A percentile compares a stretch with the other conserved stretches of the same genome.
These are phyloP conservation scores for Psittacara wagleri DNA, from an alignment of 2,113 vertebrate genomes.

Conservation along the genomic window DNA sequence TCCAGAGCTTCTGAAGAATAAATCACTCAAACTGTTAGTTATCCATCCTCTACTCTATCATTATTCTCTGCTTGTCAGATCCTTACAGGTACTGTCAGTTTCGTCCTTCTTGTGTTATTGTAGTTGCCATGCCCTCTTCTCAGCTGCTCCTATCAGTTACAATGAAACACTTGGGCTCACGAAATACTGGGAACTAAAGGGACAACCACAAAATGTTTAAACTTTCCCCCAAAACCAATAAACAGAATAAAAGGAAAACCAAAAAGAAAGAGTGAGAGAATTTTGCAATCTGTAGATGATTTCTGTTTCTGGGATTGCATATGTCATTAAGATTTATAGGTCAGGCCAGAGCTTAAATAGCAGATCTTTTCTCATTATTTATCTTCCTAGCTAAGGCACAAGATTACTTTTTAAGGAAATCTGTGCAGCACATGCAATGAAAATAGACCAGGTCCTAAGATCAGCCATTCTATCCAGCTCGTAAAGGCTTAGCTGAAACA, in stretches of 20 bases:
- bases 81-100: conserved; percentile 13
- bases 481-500: background rate
- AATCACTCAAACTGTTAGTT: conserved; percentile 51
- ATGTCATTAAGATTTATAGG: conserved; percentile 49
- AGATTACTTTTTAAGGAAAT: conserved; percentile 60
- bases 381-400: conserved; percentile 31
- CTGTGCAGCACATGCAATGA: conserved; percentile 24
- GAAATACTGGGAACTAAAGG: conserved; percentile 23
- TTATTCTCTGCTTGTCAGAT: conserved; percentile 24
- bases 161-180: background rate
- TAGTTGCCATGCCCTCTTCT: conserved; percentile 1
- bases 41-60: conserved; percentile 28
- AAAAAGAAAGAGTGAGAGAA: conserved; percentile 7
- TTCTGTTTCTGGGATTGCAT: conserved; percentile 55
- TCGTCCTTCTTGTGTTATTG: background rate
- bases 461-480: conserved; percentile 4
- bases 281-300: conserved; percentile 62
- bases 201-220: background rate
- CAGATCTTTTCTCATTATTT: conserved; percentile 64
- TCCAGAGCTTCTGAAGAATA: conserved; percentile 50
- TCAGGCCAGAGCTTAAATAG: conserved; percentile 55
- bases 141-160: conserved; percentile 5
- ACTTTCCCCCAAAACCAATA: background rate
- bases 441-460: conserved; percentile 17
- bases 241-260: background rate